Conservation (phyloP, 2,888 invertebrate genomes). For the Tridacna gigas region DNA sequence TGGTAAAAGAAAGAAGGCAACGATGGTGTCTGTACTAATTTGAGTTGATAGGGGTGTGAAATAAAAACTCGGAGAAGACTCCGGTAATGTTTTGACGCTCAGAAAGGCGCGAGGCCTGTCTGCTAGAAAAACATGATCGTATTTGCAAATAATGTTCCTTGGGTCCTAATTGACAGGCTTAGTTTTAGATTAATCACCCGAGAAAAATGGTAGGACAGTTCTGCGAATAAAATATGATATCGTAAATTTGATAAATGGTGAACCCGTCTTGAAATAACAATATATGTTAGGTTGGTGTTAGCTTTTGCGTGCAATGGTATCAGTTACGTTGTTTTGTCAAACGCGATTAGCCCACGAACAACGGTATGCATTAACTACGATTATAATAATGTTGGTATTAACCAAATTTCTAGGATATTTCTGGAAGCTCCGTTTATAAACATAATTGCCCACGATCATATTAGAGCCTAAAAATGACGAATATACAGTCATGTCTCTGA, state of each 20-base stretch:
- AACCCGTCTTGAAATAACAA: not conserved
- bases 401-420: constrained; percentile 2
- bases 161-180: constrained; percentile 13
- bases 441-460: not conserved
- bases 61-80: constrained; percentile 44
- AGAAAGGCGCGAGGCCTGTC: constrained; percentile 26
- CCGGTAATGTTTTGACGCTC: constrained; percentile 35
- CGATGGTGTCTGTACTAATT: constrained; percentile 51
- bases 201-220: constrained; percentile 26
- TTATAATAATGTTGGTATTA: constrained; percentile 21
- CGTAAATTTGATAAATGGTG: constrained; percentile 27
- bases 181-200: constrained; percentile 31
- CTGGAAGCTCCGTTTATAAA: not conserved
- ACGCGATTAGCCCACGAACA: not conserved
- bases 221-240: constrained; percentile 26
- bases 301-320: constrained; percentile 18
- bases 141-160: constrained; percentile 23
- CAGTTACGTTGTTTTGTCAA: constrained; percentile 9
- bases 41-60: constrained; percentile 51
- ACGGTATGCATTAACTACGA: not conserved
- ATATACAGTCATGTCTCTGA: no score
- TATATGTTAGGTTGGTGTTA: not conserved
- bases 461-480: not conserved
- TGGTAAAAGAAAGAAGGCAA: not conserved
- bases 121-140: constrained; percentile 31